Percentiles rank a stretch among this genome's conserved stretches.
These are phyloP conservation scores for Chionis minor DNA, from an alignment of 2,113 vertebrate species.

Conservation along the genomic window DNA sequence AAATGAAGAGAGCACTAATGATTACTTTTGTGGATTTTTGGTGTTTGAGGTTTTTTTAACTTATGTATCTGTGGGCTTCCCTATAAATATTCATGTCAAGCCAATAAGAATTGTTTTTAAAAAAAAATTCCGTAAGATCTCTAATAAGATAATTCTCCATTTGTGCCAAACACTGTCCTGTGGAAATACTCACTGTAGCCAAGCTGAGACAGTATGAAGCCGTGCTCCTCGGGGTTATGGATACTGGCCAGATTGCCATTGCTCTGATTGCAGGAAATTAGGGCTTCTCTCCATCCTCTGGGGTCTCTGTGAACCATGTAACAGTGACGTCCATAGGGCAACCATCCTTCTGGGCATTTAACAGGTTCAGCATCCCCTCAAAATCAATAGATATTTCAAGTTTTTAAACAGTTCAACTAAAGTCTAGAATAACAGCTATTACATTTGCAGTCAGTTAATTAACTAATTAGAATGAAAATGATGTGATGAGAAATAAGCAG, in stretches of 20 bases:
- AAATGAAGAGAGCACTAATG: not conserved
- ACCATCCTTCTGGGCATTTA: conserved; percentile 83
- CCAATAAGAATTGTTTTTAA: not conserved
- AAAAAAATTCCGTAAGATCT: not conserved
- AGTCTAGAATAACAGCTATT: not conserved
- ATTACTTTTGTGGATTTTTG: not conserved
- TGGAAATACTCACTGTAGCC: conserved; percentile 83
- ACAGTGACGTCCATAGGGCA: conserved; percentile 83
- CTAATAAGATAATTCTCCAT: not conserved
- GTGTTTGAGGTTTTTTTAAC: not conserved
- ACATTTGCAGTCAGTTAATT: not conserved
- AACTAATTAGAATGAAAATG: not conserved
- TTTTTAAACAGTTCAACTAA: not conserved
- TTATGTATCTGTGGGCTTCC: not conserved
- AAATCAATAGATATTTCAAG: not conserved
- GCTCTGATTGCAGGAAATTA: conserved; percentile 80
- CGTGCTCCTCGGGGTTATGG: conserved; percentile 86
- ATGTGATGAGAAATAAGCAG: not conserved
- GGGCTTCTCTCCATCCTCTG: conserved; percentile 82
- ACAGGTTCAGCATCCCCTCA: conserved; percentile 69
- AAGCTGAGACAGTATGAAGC: conserved; percentile 86
- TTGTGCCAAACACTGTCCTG: not conserved
- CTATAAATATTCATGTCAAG: not conserved
- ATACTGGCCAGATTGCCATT: conserved; percentile 84
- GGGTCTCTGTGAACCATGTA: conserved; percentile 79